A percentile compares a stretch with the other conserved stretches of the same genome.
These are phyloP conservation scores for Drosophila prosaltans DNA, from an alignment of 1,140 invertebrate genomes.

Conservation along the genomic window DNA sequence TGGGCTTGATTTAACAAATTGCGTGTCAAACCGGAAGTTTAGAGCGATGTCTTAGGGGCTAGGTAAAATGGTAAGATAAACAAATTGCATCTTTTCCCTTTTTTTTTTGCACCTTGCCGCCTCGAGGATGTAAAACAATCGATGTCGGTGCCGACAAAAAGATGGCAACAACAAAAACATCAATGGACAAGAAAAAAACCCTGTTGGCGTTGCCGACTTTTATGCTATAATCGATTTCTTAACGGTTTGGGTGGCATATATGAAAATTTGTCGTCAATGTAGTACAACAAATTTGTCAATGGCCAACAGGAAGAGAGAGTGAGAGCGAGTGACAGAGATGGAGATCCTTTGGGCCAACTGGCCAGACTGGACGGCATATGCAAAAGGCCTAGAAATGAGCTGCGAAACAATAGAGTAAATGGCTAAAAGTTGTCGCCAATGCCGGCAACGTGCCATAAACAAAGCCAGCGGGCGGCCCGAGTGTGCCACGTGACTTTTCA, in stretches of 20 bases:
- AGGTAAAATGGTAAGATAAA: constrained; percentile 34
- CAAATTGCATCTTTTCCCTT: constrained; percentile 32
- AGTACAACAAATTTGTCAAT: constrained; percentile 74
- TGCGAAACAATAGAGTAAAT: neutral
- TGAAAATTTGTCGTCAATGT: constrained; percentile 72
- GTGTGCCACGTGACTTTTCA: constrained; percentile 81
- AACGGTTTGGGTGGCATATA: constrained; percentile 73
- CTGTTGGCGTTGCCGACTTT: constrained; percentile 49
- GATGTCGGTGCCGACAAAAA: constrained; percentile 38
- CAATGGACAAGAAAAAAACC: constrained; percentile 12
- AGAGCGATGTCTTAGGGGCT: constrained; percentile 19
- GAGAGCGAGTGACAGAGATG: constrained; percentile 21
- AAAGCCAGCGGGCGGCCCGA: constrained; percentile 73
- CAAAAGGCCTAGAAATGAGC: constrained; percentile 53
- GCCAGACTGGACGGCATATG: constrained; percentile 47
- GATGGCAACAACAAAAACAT: constrained; percentile 34
- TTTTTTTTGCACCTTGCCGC: constrained; percentile 67
- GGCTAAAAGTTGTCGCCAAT: constrained; percentile 4
- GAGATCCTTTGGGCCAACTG: constrained; percentile 20
- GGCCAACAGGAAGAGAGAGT: constrained; percentile 24
- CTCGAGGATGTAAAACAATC: constrained; percentile 62
- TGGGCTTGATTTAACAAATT: constrained; percentile 22
- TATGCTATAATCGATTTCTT: constrained; percentile 77
- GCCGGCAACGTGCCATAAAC: constrained; percentile 76
- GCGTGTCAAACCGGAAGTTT: constrained; percentile 64